Conservation (phyloP, 2,888 invertebrate species). For the Carabus problematicus region DNA sequence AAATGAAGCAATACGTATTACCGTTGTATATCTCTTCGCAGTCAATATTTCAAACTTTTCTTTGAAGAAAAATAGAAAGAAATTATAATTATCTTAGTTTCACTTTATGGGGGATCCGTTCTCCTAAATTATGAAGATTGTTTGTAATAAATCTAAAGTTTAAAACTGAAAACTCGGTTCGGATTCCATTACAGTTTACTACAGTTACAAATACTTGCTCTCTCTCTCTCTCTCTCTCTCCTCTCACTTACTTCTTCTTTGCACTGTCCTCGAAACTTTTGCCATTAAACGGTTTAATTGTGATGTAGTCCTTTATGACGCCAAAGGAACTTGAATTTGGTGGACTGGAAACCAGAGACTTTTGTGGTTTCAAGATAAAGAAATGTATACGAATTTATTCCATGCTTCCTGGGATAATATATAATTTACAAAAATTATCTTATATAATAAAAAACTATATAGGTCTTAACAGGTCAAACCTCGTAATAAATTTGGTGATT, state of each 20-base stretch:
- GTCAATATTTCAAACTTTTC: too few relatives aligned
- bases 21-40: too few relatives aligned
- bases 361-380: too few relatives aligned
- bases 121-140: constrained; percentile 17
- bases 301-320: constrained; percentile 14
- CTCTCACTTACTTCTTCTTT: neutral
- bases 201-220: constrained; percentile 7
- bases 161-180: constrained; percentile 4
- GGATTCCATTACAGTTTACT: constrained; percentile 17
- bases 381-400: neutral
- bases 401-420: neutral
- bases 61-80: neutral
- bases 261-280: constrained; percentile 4
- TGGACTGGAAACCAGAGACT: too few relatives aligned
- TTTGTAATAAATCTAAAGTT: constrained; percentile 18
- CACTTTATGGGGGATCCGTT: neutral
- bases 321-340: too few relatives aligned
- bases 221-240: constrained; percentile 1
- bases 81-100: constrained; percentile 14
- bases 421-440: neutral
- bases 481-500: too few relatives aligned
- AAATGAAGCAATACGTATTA: too few relatives aligned
- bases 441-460: neutral
- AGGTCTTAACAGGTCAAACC: neutral
- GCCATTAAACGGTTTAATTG: constrained; percentile 23